Percentiles rank a stretch among this genome's conserved stretches.
phyloP scores from a whole-genome alignment of 2,113 vertebrate species.

The Podarcis raffonei region DNA sequence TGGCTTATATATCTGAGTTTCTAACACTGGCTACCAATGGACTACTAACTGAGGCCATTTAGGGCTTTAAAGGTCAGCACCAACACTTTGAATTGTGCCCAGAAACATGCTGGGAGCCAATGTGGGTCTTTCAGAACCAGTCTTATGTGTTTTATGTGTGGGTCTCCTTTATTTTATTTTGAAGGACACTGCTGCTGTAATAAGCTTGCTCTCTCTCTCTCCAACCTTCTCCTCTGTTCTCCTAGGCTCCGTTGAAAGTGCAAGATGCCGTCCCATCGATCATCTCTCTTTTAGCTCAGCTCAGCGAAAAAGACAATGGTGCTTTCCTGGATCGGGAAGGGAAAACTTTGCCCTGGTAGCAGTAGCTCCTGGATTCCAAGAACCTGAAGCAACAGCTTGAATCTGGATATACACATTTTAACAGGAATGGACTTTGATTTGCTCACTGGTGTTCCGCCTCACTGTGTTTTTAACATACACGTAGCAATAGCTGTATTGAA shows the following conservation, averaged over 20 bases:
- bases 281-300: conserved; percentile 43
- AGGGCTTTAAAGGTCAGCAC: too few relatives aligned
- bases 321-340: conserved; percentile 63
- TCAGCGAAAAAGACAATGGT: conserved; percentile 59
- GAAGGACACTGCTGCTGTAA: too few relatives aligned
- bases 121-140: too few relatives aligned
- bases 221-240: neutral
- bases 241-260: conserved; percentile 59
- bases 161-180: too few relatives aligned
- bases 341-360: conserved; percentile 47
- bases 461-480: neutral
- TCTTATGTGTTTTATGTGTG: too few relatives aligned
- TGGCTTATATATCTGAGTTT: too few relatives aligned
- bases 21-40: too few relatives aligned
- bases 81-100: too few relatives aligned
- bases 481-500: neutral
- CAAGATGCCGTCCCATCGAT: conserved; percentile 55
- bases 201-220: too few relatives aligned
- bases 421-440: neutral
- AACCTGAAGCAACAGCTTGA: neutral
- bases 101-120: too few relatives aligned
- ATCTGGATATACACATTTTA: neutral
- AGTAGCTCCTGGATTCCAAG: neutral
- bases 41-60: too few relatives aligned
- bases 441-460: neutral